Base-by-base conservation (phyloP, 2,888 invertebrate genomes). In the Hydroisotoma schaefferi region DNA sequence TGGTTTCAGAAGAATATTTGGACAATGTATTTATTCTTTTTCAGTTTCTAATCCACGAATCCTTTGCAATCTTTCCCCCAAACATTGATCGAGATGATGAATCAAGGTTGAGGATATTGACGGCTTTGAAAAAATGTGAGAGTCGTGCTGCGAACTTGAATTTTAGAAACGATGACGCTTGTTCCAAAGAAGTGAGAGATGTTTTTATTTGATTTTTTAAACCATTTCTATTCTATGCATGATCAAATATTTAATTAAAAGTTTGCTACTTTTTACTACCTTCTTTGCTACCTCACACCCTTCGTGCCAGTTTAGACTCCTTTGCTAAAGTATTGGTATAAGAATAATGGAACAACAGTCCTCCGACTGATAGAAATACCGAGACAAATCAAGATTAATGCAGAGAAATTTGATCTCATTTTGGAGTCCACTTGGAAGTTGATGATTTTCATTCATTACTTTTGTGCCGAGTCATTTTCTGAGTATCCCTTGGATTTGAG, bases 401-500 rank as follows among this genome's bases (percentile, higher is more conserved):
- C 37, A 1, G 56, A 54, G 6, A 63, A 64, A 12, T 68, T 57
- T 40, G 69, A 70, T 44, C 29, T 66, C 8, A 53, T 70, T 20
- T 49, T 67, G 28, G 69, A 70, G 29, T 33, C 55, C 1, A 55
- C 62, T 3, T 70, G 69, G 69, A 70, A 70, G 54, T 23, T 68
- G 10, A 64, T 66, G 62, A 53, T 63, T 5, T 69, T 69, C 46
- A 55, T 57, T n/a, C 67, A 69, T 44, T 69, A 69, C 29, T 66
- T 64, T 25, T 69, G 69, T 47, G 58, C 65, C 1, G 67, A 67
- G 6, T 52, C 52, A n/a, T 67, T 64, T 37, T 46, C 56, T 40
- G 55, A 38, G 15, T 40, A 38, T 48, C 52, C 65, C 1, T 53
- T 59, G 1, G 69, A 69, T 46, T 55, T 62, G 48, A 67, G 67